phyloP scores from a whole-genome alignment of 2,888 invertebrate species.

The Kuschelorhynchus macadamiae region DNA sequence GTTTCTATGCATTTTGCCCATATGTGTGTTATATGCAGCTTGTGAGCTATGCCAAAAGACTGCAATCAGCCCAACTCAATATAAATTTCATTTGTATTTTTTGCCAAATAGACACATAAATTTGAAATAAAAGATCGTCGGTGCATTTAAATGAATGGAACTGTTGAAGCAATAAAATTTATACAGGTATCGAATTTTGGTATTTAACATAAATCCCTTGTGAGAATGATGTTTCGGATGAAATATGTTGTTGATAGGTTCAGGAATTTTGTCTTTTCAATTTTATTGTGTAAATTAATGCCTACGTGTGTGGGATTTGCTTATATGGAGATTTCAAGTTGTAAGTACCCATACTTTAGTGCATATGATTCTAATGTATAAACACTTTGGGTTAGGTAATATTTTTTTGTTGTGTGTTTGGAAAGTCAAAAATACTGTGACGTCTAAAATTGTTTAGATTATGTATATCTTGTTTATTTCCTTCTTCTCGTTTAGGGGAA shows the following conservation, averaged over 20 bases:
- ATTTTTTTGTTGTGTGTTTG: constrained; percentile 3
- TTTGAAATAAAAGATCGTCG: constrained; percentile 25
- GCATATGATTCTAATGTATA: constrained; percentile 26
- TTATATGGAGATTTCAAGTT: constrained; percentile 23
- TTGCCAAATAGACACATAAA: constrained; percentile 27
- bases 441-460: too few species aligned
- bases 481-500: too few species aligned
- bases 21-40: too few species aligned
- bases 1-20: too few species aligned
- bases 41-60: not conserved
- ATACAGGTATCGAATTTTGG: constrained; percentile 40
- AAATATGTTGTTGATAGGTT: constrained; percentile 19
- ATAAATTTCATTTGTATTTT: constrained; percentile 8
- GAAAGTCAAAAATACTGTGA: too few species aligned
- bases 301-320: constrained; percentile 29
- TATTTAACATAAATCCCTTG: constrained; percentile 30
- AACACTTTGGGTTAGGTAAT: constrained; percentile 4
- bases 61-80: not conserved
- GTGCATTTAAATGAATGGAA: constrained; percentile 12
- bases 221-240: constrained; percentile 21
- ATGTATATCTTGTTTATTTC: too few species aligned
- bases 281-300: constrained; percentile 37
- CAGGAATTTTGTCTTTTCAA: constrained; percentile 27
- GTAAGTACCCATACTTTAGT: constrained; percentile 20
- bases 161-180: constrained; percentile 36